A percentile compares a stretch with the other conserved stretches of the same genome.
These are phyloP conservation scores for Achlya flavicornis DNA, from an alignment of 2,888 invertebrate genomes.

Conservation along the genomic window DNA sequence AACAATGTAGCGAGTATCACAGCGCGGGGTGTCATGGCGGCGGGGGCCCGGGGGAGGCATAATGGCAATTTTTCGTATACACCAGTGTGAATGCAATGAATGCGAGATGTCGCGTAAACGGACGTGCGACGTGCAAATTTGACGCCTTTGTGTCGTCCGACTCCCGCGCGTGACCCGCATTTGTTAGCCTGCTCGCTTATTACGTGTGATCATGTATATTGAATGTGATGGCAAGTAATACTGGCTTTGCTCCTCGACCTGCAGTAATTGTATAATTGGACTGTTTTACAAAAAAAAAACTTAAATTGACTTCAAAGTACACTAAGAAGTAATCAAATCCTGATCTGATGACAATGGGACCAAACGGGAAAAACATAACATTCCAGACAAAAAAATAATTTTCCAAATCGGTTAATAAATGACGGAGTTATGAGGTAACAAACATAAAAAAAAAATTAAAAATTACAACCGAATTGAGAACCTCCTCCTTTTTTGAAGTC, in stretches of 20 bases:
- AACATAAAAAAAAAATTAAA: too few species aligned
- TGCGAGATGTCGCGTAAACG: conserved; percentile 80
- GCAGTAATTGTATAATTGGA: too few species aligned
- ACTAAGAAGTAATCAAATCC: too few species aligned
- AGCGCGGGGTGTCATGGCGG: conserved; percentile 61
- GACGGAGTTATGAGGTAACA: too few species aligned
- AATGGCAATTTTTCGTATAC: conserved; percentile 81
- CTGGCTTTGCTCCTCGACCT: not conserved
- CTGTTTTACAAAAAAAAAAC: too few species aligned
- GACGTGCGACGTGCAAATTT: conserved; percentile 81
- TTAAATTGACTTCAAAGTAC: too few species aligned
- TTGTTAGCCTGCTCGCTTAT: conserved; percentile 20
- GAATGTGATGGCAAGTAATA: not conserved
- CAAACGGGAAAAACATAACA: too few species aligned
- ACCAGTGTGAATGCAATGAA: conserved; percentile 72
- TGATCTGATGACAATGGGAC: too few species aligned
- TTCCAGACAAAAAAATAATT: too few species aligned
- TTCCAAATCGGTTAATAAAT: too few species aligned
- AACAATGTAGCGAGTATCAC: not conserved
- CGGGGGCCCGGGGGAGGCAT: conserved; percentile 57
- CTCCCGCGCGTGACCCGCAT: conserved; percentile 64
- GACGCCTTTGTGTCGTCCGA: conserved; percentile 74
- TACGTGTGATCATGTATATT: conserved; percentile 25
- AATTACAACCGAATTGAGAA: too few species aligned
- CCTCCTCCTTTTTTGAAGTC: too few species aligned